Evolutionary conservation across 2,113 vertebrate genomes (phyloP), one percentile per base, ranked within the genome.

Genomic region (Catharus fuscescens): DNA sequence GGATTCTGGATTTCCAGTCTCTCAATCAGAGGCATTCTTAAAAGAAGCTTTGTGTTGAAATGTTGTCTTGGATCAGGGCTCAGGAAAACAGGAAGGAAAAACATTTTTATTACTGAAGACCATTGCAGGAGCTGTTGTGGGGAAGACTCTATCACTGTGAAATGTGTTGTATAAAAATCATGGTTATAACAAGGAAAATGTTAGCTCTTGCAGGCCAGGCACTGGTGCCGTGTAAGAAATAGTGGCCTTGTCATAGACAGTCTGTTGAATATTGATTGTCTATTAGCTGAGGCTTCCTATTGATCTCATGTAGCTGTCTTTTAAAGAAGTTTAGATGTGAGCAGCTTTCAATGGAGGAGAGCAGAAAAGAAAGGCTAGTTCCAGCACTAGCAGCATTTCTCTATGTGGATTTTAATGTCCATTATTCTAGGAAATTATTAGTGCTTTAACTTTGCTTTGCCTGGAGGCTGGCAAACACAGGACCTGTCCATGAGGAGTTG

Each of bases 111-210:
- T 69, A 16, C 21, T 48, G 34, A 52, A 65, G 77, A 45, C 24
- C 8, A 2, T 36, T 59, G 48, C 18, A n/a, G 62, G 19, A 69
- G n/a, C 2, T 45, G 24, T 54, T 29, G 9, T 11, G 34, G 24
- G 20, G n/a, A 80, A 59, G 64, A n/a, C 14, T n/a, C 11, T 53
- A n/a, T 24, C 18, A 1, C 23, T 32, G 29, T 38, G 16, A 64
- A 57, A 10, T 7, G 5, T 14, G 15, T 40, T 73, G 26, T 20
- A 15, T 2, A 10, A 57, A 45, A 42, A 19, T 67, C 1, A 0
- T 21, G 28, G 12, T 38, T 18, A 28, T 6, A 16, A 44, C 45
- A 77, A 34, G 38, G 52, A 76, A 86, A 62, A 32, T 5, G 3
- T 29, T 48, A 36, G 19, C 21, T 69, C 70, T 77, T 83, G 29